These are phyloP conservation scores for Trachythela sp. DNA, from an alignment of 64 coral and sea anemone genomes.

Conservation along the genomic window DNA sequence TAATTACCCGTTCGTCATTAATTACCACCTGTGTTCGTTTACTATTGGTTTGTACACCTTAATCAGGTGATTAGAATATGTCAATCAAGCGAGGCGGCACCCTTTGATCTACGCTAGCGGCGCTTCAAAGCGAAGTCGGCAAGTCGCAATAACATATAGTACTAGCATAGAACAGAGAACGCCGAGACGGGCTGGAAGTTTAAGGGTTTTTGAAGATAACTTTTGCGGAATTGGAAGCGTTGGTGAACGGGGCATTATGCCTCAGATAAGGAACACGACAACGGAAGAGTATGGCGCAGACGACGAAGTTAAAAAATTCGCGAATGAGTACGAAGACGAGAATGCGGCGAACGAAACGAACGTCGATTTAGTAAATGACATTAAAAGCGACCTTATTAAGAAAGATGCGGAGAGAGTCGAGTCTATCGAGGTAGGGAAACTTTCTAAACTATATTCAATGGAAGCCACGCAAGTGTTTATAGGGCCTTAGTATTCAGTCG, in stretches of 20 bases:
- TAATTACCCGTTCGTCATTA: background rate
- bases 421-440: background rate
- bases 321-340: slow-evolving; percentile 79
- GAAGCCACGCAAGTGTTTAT: background rate
- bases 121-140: slow-evolving; percentile 11
- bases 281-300: slow-evolving; percentile 90
- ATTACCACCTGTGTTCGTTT: background rate
- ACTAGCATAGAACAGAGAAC: background rate
- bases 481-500: background rate
- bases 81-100: background rate
- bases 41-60: background rate
- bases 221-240: background rate
- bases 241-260: slow-evolving; percentile 50
- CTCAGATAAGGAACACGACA: slow-evolving; percentile 65
- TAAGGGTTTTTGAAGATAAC: background rate
- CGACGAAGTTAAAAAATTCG: slow-evolving; percentile 91
- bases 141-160: slow-evolving; percentile 25
- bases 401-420: slow-evolving; percentile 84
- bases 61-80: slow-evolving; percentile 24
- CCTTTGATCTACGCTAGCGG: slow-evolving; percentile 9
- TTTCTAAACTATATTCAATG: background rate
- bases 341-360: slow-evolving; percentile 75
- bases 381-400: slow-evolving; percentile 97
- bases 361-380: slow-evolving; percentile 96
- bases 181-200: background rate